Percentiles rank a stretch among this genome's conserved stretches.
Conservation (phyloP, 2,888 invertebrate species). For the Augiades crinisus region DNA sequence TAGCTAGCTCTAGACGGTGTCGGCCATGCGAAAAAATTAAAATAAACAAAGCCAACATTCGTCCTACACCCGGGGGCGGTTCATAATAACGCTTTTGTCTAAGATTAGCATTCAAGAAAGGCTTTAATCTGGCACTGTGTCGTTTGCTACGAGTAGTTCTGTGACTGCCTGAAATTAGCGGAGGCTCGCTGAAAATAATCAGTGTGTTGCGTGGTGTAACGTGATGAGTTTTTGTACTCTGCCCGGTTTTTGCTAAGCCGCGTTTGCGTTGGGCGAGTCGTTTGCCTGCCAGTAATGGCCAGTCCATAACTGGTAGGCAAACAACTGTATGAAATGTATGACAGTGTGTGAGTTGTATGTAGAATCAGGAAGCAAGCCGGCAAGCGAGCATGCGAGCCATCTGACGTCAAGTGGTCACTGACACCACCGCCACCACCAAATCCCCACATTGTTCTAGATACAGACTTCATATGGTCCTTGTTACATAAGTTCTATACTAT, state of each 20-base stretch:
- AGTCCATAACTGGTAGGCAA: too few relatives aligned
- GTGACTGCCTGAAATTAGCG: conserved; percentile 39
- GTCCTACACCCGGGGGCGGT: conserved; percentile 69
- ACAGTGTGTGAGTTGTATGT: too few relatives aligned
- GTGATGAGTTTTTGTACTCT: conserved; percentile 25
- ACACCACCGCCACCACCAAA: too few relatives aligned
- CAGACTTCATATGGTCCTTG: too few relatives aligned
- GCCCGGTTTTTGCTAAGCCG: conserved; percentile 14
- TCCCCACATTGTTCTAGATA: too few relatives aligned
- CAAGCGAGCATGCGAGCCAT: too few relatives aligned
- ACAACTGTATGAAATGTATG: too few relatives aligned
- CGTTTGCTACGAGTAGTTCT: conserved; percentile 37
- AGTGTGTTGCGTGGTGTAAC: conserved; percentile 25
- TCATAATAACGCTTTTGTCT: conserved; percentile 76
- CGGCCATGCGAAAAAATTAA: conserved; percentile 74
- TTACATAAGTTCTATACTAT: too few relatives aligned
- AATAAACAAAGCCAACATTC: conserved; percentile 73
- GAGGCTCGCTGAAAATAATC: conserved; percentile 24
- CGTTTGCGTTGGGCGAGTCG: neutral
- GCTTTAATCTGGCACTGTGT: conserved; percentile 51
- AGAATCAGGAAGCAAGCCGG: too few relatives aligned
- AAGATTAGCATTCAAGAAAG: conserved; percentile 79
- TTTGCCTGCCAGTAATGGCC: neutral
- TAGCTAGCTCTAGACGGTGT: conserved; percentile 46
- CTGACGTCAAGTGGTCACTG: too few relatives aligned